Evolutionary conservation across 2,113 vertebrate species (phyloP), one percentile per base, ranked within the genome.

Genomic region (Podarcis muralis): DNA sequence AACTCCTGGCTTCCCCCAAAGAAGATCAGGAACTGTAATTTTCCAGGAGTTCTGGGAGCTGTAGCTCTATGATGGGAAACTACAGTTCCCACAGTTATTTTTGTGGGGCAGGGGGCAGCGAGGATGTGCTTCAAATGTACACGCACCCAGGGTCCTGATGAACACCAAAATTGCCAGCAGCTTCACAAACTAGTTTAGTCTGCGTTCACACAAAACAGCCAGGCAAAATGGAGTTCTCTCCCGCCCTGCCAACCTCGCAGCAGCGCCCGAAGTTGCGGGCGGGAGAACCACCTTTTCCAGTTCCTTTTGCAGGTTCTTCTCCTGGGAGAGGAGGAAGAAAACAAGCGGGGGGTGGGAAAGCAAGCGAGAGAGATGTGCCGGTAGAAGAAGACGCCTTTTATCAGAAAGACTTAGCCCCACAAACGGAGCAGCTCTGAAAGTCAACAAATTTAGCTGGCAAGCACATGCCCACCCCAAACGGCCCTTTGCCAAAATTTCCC

Each of bases 401-500:
- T 65, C 90, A 84, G 81, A 92, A 75, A 86, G 91, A 86, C 66
- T 94, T 81, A 15, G 48, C 90, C 93, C 93, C 92, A 92, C 93
- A 95, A 94, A 94, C 95, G 3, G 88, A 86, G 93, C 12, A 48
- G 86, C 83, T 87, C 85, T 68, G 84, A 15, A 35, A 90, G 84
- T 68, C 62, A 78, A 74, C 11, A 62, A 43, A 53, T 53, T 91
- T 0, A 2, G 87, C 93, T 91, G 94, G 93, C 87, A 90, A 91
- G 93, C 87, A 89, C 92, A 89, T 86, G 88, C 92, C 18, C 32
- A 1, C 48, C 48, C 32, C 40, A 66, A 62, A 66, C 77, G n/a
- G 37, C 88, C 59, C 83, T 88, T 89, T 95, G 94, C 95, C 95
- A 95, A 96, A 91, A 90, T 93, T 88, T 93, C 88, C 89, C 91